Percentiles rank a stretch among this genome's conserved stretches.
Conservation (phyloP, 2,888 invertebrate genomes). For the Parnassius mnemosyne region DNA sequence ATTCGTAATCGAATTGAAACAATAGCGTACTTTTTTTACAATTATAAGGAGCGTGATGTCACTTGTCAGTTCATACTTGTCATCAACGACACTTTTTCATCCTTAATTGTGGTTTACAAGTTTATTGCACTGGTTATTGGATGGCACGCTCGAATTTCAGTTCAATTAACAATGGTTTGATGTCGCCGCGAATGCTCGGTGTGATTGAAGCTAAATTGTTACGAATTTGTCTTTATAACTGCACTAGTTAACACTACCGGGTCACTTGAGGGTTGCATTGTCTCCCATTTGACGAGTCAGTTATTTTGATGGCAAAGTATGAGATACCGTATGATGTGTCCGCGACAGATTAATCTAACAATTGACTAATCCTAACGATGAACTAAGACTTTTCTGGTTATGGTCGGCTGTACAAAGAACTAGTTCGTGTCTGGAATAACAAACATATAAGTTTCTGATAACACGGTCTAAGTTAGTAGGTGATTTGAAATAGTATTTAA, state of each 20-base stretch:
- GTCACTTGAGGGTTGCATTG: constrained; percentile 12
- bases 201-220: constrained; percentile 22
- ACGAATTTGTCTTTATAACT: constrained; percentile 20
- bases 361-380: constrained; percentile 26
- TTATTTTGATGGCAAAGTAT: constrained; percentile 2
- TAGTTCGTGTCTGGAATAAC: constrained; percentile 7
- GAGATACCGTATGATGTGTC: constrained; percentile 7
- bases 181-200: constrained; percentile 15
- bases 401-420: not conserved
- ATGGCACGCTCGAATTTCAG: constrained; percentile 23
- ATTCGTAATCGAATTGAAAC: constrained; percentile 8
- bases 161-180: constrained; percentile 19
- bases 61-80: not conserved
- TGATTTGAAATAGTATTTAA: too few relatives aligned
- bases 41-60: not conserved
- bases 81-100: constrained; percentile 10
- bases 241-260: constrained; percentile 16
- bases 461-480: too few relatives aligned
- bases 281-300: constrained; percentile 14
- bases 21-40: not conserved
- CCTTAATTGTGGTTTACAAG: constrained; percentile 12
- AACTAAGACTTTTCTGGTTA: constrained; percentile 6
- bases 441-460: constrained; percentile 1
- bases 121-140: constrained; percentile 18
- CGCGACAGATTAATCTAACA: constrained; percentile 15